These are phyloP conservation scores for Xylocopa sonorina DNA, from an alignment of 1,140 invertebrate genomes.

Conservation along the genomic window DNA sequence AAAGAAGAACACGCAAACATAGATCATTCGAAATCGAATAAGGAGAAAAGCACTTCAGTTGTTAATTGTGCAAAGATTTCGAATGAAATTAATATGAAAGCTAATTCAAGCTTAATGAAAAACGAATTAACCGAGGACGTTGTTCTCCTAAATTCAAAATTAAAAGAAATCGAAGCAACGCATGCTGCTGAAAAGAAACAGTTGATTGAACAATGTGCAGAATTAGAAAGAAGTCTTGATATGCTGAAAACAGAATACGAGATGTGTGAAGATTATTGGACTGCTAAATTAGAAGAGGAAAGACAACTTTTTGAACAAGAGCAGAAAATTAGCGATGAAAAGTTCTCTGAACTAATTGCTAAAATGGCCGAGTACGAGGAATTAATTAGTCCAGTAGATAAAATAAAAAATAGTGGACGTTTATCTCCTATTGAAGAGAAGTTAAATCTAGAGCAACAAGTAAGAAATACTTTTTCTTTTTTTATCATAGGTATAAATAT, in stretches of 20 bases:
- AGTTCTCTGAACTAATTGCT: constrained; percentile 87
- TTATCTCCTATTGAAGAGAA: constrained; percentile 90
- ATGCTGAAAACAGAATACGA: constrained; percentile 89
- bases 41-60: constrained; percentile 35
- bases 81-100: constrained; percentile 36
- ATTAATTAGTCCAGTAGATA: constrained; percentile 83
- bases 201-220: constrained; percentile 83
- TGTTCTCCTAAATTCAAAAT: constrained; percentile 28
- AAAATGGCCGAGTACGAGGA: constrained; percentile 92
- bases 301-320: constrained; percentile 88
- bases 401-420: constrained; percentile 80
- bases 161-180: constrained; percentile 69
- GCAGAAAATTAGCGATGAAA: constrained; percentile 89
- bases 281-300: constrained; percentile 89
- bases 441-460: constrained; percentile 87
- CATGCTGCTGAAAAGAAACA: constrained; percentile 79
- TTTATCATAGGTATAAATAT: background rate
- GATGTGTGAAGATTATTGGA: constrained; percentile 93
- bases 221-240: constrained; percentile 88
- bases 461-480: constrained; percentile 56
- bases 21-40: constrained; percentile 51
- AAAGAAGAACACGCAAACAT: constrained; percentile 66
- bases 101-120: background rate
- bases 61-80: constrained; percentile 14
- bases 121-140: constrained; percentile 10